phyloP scores from a whole-genome alignment of 2,113 vertebrate genomes.

The Toxostoma redivivum region DNA sequence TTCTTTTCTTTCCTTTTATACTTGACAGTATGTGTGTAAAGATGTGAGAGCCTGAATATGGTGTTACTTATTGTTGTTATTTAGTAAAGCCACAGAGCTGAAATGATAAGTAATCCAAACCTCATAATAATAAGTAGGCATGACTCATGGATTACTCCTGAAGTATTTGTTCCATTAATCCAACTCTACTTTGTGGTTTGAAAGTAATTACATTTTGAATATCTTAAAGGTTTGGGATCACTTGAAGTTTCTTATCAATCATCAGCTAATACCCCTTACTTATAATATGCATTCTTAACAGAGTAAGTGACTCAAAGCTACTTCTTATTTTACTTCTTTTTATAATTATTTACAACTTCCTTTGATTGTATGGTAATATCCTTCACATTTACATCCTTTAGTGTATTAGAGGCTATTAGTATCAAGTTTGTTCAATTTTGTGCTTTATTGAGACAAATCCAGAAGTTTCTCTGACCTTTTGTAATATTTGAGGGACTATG shows the following conservation, averaged over 20 bases:
- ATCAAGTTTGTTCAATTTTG: neutral
- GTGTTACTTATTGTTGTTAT: neutral
- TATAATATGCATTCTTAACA: neutral
- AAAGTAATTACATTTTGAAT: conserved; percentile 33
- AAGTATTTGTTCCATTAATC: conserved; percentile 14
- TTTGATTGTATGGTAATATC: neutral
- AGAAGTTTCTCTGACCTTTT: neutral
- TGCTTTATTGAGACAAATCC: neutral
- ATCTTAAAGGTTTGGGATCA: conserved; percentile 16
- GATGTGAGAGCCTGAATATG: neutral
- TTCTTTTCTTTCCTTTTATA: neutral
- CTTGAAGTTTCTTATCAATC: conserved; percentile 6
- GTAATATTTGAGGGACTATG: neutral
- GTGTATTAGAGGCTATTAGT: neutral
- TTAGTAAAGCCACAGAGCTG: conserved; percentile 6
- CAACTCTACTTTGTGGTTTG: neutral
- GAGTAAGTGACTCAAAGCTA: neutral
- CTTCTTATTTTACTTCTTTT: neutral
- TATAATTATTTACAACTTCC: neutral
- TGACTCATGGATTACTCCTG: neutral
- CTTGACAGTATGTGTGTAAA: neutral
- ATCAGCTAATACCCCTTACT: neutral
- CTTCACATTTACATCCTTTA: neutral
- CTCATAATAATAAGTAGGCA: neutral
- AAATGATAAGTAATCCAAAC: neutral